Evolutionary conservation across 2,113 vertebrate species (phyloP), one percentile per base, ranked within the genome.

Genomic region (Silurus asotus): DNA sequence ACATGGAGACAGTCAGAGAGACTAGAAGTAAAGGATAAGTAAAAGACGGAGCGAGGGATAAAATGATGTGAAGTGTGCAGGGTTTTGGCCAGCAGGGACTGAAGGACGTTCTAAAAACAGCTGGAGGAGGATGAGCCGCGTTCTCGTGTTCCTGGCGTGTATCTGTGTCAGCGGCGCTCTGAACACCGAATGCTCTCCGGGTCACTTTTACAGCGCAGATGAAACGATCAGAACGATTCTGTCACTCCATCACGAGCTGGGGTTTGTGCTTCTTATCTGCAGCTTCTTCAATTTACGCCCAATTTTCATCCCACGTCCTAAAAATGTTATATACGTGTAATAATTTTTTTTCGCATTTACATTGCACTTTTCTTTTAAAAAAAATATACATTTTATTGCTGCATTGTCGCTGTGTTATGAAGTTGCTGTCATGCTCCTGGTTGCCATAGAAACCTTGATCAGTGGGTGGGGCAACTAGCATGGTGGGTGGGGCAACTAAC

Each of bases 61-160:
- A 25, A 72, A 65, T 62, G 67, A 84, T 23, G 77, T 15, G 67
- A 74, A 6, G 51, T 49, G 74, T 28, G 77, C 37, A 82, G 89
- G 55, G 20, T n/a, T 64, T 76, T 74, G 77, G 87, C 51, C 86
- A 53, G 67, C 67, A 37, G 75, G 85, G 83, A 88, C 85, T 48
- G 56, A 82, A 85, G 84, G 81, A 61, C 62, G 10, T 84, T 90
- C 89, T 90, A 88, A 87, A 90, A 89, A 87, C 62, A 83, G 86
- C 82, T 84, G 90, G 79, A 59, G 74, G 61, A 56, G 82, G 82
- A 85, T 83, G 61, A 15, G 51, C 88, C 56, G 76, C 82, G 84
- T 88, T 88, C 82, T 58, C 58, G 65, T 81, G 37, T 37, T 37
- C 69, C 37, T 53, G 55, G 61, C 69, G 37, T n/a, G 48, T 87